Evolutionary conservation across 2,113 vertebrate genomes (phyloP).

Genomic region (Gulo gulo): DNA sequence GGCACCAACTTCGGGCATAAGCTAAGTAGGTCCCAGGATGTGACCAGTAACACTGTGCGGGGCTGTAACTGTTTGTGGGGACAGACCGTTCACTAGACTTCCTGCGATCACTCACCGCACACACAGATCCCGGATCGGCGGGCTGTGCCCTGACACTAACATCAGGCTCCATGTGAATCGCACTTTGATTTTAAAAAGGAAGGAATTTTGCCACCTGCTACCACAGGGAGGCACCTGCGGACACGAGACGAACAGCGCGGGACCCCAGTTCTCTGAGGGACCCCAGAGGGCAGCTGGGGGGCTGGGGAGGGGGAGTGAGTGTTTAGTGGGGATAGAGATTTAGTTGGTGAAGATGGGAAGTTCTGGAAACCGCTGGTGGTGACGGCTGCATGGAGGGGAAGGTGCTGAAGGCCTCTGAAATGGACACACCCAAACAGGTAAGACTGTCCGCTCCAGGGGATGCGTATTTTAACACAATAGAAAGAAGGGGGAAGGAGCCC

Average conservation of each 20-base stretch:
- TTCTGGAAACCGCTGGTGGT: too few species aligned
- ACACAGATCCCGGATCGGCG: fast-evolving
- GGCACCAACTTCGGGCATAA: fast-evolving
- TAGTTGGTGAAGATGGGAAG: neutral
- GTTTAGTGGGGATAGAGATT: neutral
- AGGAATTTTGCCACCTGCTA: neutral
- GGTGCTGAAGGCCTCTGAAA: fast-evolving
- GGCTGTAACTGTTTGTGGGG: neutral
- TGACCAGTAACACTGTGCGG: too few species aligned
- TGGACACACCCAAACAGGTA: fast-evolving
- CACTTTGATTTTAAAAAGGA: fast-evolving
- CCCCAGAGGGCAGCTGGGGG: neutral
- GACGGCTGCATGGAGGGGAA: fast-evolving
- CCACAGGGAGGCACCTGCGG: fast-evolving
- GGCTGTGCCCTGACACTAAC: fast-evolving
- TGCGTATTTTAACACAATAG: neutral
- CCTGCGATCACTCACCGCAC: fast-evolving
- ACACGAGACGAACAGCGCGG: fast-evolving
- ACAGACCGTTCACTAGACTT: fast-evolving
- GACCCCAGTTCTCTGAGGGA: neutral
- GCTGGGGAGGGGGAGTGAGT: fast-evolving
- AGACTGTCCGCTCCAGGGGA: neutral
- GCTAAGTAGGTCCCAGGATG: fast-evolving
- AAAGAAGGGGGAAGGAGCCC: neutral
- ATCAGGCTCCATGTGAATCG: fast-evolving